Base-by-base conservation (phyloP, 2,113 vertebrate genomes). In the Holacanthus passer region DNA sequence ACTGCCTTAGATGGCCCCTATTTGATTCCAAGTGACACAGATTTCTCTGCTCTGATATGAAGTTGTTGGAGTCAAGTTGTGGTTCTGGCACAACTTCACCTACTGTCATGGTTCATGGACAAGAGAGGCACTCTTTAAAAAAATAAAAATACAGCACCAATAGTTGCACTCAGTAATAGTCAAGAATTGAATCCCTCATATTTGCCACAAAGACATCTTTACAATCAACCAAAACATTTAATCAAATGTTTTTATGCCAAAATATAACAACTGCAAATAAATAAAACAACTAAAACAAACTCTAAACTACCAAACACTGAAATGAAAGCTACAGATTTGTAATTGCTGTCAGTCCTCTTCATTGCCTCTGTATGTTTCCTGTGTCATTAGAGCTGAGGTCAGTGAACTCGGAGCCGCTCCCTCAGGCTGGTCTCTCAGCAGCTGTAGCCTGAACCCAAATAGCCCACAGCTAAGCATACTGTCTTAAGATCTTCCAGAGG, bases 321-420 rank as follows among this genome's bases (percentile, higher is more conserved):
- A n/a, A n/a, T n/a, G n/a, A n/a, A n/a, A n/a, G n/a, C n/a, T n/a
- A n/a, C 4, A 17, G 76, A 32, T 10, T n/a, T 58, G 45, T 43
- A 9, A 66, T 55, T 17, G 73, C 29, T 67, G 82, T 48, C 73
- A 79, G 77, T 58, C 62, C 24, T n/a, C 39, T 56, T 80, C 71
- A 60, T 68, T 59, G 74, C 68, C 24, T 67, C 62, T 31, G 66
- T 66, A 50, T 69, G 70, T 84, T 81, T 58, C 20, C 66, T 7
- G 77, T 59, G 81, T 2, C 66, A 73, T 71, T 5, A n/a, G 81
- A 78, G 73, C 27, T 52, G 27, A 79, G 89, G 85, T 88, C 82
- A 84, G 75, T 90, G 86, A 90, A 76, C 73, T 41, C 53, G 12
- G 79, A 65, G 81, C 81, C 80, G 79, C 27, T 81, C 90, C 89